A percentile compares a stretch with the other conserved stretches of the same genome.
These are phyloP conservation scores for Lindbergichthys nudifrons DNA, from an alignment of 2,797 vertebrate genomes.

Conservation along the genomic window DNA sequence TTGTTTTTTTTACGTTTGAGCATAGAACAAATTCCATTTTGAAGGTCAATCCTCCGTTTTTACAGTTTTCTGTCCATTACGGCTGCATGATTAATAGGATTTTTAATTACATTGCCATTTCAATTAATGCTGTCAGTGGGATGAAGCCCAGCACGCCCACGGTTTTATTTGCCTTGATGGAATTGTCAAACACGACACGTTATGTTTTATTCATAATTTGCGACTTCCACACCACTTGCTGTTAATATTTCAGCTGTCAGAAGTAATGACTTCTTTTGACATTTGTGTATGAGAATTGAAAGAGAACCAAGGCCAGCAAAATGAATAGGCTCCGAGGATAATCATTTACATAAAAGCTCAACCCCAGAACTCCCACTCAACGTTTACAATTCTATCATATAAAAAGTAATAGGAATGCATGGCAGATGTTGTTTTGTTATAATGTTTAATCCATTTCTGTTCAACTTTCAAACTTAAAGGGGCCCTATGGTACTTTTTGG, in stretches of 20 bases:
- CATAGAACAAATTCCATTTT: slow-evolving; percentile 64
- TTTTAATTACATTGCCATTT: slow-evolving; percentile 84
- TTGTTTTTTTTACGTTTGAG: slow-evolving; percentile 27
- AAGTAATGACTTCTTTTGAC: slow-evolving; percentile 47
- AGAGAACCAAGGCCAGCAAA: background rate
- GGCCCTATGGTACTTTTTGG: too few species aligned
- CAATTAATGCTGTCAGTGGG: slow-evolving; percentile 80
- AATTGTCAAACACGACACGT: slow-evolving; percentile 77
- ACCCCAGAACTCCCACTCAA: slow-evolving; percentile 20
- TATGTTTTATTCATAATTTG: slow-evolving; percentile 73
- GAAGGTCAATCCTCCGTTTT: slow-evolving; percentile 79
- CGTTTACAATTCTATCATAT: background rate
- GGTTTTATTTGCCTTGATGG: slow-evolving; percentile 80
- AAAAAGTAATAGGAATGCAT: background rate
- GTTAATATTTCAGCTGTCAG: slow-evolving; percentile 56
- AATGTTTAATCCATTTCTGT: background rate
- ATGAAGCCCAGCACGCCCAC: slow-evolving; percentile 63
- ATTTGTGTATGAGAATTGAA: slow-evolving; percentile 26
- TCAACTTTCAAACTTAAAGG: background rate
- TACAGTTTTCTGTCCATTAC: slow-evolving; percentile 74
- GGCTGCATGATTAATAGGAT: slow-evolving; percentile 81
- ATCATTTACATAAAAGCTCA: slow-evolving; percentile 35
- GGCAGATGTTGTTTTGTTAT: background rate
- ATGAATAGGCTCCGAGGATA: slow-evolving; percentile 28
- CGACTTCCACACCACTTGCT: slow-evolving; percentile 54